These are phyloP conservation scores for Rutpela maculata DNA, from an alignment of 2,888 invertebrate species.

Conservation along the genomic window DNA sequence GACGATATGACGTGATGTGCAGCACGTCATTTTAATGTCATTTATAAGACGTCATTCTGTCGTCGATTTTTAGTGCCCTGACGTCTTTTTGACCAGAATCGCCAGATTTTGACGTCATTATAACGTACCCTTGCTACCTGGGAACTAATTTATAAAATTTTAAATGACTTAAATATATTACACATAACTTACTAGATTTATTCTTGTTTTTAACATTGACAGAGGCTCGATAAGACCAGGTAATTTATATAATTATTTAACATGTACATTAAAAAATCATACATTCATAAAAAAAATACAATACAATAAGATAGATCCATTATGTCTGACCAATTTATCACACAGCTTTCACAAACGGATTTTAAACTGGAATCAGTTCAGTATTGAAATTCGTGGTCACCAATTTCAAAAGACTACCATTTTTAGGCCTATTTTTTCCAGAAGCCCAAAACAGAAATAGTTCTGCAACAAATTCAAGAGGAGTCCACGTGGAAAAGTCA, in stretches of 20 bases:
- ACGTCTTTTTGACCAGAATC: too few species aligned
- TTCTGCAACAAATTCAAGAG: conserved; percentile 89
- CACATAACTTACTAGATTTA: background rate
- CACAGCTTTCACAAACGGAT: background rate
- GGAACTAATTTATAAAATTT: too few species aligned
- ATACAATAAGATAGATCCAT: conserved; percentile 29
- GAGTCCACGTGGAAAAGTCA: conserved; percentile 94
- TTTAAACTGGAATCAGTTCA: conserved; percentile 75
- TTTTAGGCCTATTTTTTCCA: conserved; percentile 85
- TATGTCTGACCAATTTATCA: background rate
- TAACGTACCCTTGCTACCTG: too few species aligned
- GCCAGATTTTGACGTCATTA: too few species aligned
- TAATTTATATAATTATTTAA: too few species aligned
- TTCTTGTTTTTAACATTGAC: background rate
- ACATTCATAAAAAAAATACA: conserved; percentile 18
- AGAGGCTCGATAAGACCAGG: background rate
- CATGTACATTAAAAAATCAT: too few species aligned
- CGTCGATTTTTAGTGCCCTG: too few species aligned
- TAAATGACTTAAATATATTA: too few species aligned
- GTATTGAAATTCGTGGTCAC: conserved; percentile 91
- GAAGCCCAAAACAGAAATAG: conserved; percentile 91
- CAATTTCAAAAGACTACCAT: conserved; percentile 92
- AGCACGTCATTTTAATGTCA: too few species aligned
- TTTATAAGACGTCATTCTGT: too few species aligned
- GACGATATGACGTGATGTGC: too few species aligned